Conservation (phyloP, 2,113 vertebrate genomes). For the Plotosus lineatus region DNA sequence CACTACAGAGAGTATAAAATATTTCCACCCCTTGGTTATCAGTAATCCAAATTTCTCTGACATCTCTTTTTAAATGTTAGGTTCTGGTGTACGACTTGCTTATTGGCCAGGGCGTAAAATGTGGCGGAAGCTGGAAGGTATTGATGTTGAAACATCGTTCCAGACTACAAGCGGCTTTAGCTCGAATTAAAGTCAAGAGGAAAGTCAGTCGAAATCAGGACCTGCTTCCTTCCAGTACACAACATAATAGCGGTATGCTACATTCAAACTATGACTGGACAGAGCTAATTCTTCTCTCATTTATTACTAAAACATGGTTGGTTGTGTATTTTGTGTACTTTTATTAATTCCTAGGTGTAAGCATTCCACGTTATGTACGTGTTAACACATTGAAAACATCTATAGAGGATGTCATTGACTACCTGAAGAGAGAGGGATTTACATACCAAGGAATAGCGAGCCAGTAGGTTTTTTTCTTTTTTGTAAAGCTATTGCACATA, state of each 20-base stretch:
- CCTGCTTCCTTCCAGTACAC: constrained; percentile 68
- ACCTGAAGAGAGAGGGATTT: constrained; percentile 88
- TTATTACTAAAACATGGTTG: background rate
- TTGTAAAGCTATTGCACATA: background rate
- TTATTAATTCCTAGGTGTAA: background rate
- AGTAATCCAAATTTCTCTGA: background rate
- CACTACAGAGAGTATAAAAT: background rate
- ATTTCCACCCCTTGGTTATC: background rate
- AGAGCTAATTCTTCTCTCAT: background rate
- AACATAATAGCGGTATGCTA: constrained; percentile 40
- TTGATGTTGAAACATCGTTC: constrained; percentile 78
- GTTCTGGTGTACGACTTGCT: constrained; percentile 90
- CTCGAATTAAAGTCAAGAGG: constrained; percentile 85
- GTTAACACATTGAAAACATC: constrained; percentile 89
- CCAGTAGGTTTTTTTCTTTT: constrained; percentile 58
- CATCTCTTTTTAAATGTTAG: constrained; percentile 51
- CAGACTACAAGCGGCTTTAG: constrained; percentile 82
- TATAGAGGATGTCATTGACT: constrained; percentile 79
- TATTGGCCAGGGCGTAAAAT: constrained; percentile 85
- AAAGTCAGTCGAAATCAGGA: constrained; percentile 86
- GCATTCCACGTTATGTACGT: constrained; percentile 84
- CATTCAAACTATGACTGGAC: background rate
- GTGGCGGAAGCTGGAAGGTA: constrained; percentile 84
- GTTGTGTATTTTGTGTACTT: background rate
- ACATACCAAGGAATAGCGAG: constrained; percentile 79